Evolutionary conservation across 2,113 vertebrate genomes (phyloP), one percentile per base, ranked within the genome.

Genomic region (Hylia prasina): DNA sequence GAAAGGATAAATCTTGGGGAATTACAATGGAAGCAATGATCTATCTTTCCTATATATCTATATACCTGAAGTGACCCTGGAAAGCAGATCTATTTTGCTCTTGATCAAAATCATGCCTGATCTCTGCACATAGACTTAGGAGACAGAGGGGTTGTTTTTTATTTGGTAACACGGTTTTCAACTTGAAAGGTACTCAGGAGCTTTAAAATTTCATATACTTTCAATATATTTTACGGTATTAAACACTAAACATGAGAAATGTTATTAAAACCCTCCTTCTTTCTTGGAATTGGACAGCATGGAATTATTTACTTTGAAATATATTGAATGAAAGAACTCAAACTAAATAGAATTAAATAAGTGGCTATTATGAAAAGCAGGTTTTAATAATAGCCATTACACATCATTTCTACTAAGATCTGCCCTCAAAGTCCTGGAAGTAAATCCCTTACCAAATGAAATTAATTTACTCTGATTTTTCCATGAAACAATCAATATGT

Each of bases 401-500:
- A 61, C 0, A 0, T 19, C 48, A 45, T 70, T 89, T 72, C 58
- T 78, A 73, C 69, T 87, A 92, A 81, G 51, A 89, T 63, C 39
- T 79, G 35, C 48, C 14, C 42, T 82, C 19, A 37, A 71, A 75
- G 25, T 82, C 71, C 51, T 65, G 27, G 83, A 95, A 89, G 31
- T 58, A 94, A 58, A 61, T 68, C 42, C 15, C 7, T 90, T 89
- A 73, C 12, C 33, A 93, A 94, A 93, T 78, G 9, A 95, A 97
- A 95, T 90, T 53, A 3, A 64, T 82, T 96, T 90, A 22, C 31
- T 94, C 85, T 91, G 47, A 77, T 92, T 68, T 96, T 56, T 61
- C 40, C 69, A 77, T 54, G 78, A 75, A 87, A 89, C 56, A 90
- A 94, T 94, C 86, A 94, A 63, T 93, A 93, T 73, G 33, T 58